Evolutionary conservation across 2,113 vertebrate genomes (phyloP).

Genomic region (Pionites leucogaster): DNA sequence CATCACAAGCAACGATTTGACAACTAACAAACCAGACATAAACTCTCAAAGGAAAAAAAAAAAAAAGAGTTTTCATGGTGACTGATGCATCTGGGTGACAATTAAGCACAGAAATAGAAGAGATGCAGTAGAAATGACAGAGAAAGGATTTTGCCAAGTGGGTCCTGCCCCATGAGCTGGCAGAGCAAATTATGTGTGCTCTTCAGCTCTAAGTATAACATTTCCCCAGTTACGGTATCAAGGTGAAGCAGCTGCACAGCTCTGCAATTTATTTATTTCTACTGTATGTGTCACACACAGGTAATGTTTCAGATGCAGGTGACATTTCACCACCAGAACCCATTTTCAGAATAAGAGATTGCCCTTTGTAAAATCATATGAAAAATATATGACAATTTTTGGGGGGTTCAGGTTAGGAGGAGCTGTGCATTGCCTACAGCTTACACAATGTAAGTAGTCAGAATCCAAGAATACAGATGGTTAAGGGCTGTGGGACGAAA

Average conservation of each 20-base stretch:
- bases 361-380: background rate
- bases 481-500: background rate
- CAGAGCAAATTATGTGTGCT: background rate
- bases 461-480: background rate
- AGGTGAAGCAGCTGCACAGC: slow-evolving; percentile 17
- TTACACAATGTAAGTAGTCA: background rate
- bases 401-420: background rate
- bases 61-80: background rate
- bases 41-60: background rate
- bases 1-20: background rate
- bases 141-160: background rate
- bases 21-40: background rate
- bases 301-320: slow-evolving; percentile 1
- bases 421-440: background rate
- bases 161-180: background rate
- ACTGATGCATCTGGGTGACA: background rate
- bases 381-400: background rate
- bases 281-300: background rate
- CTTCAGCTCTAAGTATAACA: background rate
- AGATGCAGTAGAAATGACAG: background rate
- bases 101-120: background rate
- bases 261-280: slow-evolving; percentile 25
- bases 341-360: background rate
- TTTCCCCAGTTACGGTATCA: background rate
- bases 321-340: slow-evolving; percentile 13